These are phyloP conservation scores for Etheostoma perlongum DNA, from an alignment of 2,797 vertebrate genomes.

Conservation along the genomic window DNA sequence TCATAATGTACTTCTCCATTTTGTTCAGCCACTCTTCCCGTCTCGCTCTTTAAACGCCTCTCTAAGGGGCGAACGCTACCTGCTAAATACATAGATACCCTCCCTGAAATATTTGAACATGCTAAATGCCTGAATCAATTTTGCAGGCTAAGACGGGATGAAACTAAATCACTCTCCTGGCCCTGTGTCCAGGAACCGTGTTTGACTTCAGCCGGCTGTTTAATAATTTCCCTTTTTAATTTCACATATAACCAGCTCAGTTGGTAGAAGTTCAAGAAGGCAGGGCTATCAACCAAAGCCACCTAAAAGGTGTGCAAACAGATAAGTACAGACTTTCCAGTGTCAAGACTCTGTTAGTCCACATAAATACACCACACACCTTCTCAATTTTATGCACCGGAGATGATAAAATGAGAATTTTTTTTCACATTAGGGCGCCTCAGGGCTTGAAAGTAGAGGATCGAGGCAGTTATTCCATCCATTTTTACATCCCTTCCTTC, in stretches of 20 bases:
- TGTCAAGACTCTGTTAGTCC: conserved; percentile 64
- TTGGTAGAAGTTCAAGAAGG: conserved; percentile 62
- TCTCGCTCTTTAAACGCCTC: conserved; percentile 22
- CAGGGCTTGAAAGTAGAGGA: conserved; percentile 62
- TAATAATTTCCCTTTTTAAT: conserved; percentile 76
- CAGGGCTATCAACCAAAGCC: conserved; percentile 58
- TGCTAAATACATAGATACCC: conserved; percentile 35
- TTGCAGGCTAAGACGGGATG: conserved; percentile 41
- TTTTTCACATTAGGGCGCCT: conserved; percentile 61
- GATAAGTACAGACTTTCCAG: conserved; percentile 71
- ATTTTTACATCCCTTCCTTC: conserved; percentile 20
- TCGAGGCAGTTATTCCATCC: conserved; percentile 45
- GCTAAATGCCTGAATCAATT: conserved; percentile 54
- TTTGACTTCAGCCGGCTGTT: conserved; percentile 70
- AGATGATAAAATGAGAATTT: conserved; percentile 69
- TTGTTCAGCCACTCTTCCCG: background rate
- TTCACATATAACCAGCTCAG: conserved; percentile 82
- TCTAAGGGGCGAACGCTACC: background rate
- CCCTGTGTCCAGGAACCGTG: conserved; percentile 60
- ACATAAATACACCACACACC: conserved; percentile 67
- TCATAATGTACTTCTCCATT: background rate
- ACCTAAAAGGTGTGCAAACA: conserved; percentile 75
- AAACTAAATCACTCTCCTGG: conserved; percentile 49
- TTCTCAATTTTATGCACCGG: conserved; percentile 74
- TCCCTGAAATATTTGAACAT: conserved; percentile 44